A percentile compares a stretch with the other conserved stretches of the same genome.
phyloP scores from a whole-genome alignment of 1,140 invertebrate genomes.

The Zophobas morio region DNA sequence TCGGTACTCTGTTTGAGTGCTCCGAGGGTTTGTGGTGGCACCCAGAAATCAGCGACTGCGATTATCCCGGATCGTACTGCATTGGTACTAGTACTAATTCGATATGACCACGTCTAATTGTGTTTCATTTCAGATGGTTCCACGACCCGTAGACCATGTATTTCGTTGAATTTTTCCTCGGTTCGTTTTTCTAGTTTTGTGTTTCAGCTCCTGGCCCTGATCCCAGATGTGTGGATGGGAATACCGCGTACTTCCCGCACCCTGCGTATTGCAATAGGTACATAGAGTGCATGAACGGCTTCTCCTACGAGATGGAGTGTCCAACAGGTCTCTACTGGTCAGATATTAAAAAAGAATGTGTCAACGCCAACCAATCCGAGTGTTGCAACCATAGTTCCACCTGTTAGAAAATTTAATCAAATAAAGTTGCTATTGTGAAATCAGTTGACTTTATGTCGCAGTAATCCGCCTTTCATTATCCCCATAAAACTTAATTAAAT shows the following conservation, averaged over 20 bases:
- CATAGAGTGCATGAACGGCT: neutral
- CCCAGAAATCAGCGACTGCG: neutral
- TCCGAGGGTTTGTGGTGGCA: neutral
- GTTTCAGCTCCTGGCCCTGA: conserved; percentile 1
- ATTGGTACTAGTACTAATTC: neutral
- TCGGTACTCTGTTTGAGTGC: neutral
- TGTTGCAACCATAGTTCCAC: conserved; percentile 1
- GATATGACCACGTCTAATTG: no score
- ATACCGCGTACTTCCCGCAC: neutral
- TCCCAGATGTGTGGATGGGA: conserved; percentile 2
- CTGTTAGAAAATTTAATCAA: conserved; percentile 22
- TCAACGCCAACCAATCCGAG: neutral
- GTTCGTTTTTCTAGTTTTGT: neutral
- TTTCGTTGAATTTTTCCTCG: neutral
- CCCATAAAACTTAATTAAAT: conserved; percentile 15
- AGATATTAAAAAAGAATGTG: neutral
- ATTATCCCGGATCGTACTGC: neutral
- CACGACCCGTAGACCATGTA: neutral
- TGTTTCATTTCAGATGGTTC: neutral
- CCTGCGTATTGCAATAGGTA: conserved; percentile 3
- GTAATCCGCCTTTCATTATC: neutral
- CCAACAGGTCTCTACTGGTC: conserved; percentile 12
- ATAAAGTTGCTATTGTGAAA: conserved; percentile 11
- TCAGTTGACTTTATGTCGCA: conserved; percentile 6
- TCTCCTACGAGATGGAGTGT: neutral